Percentiles rank a stretch among this genome's conserved stretches.
These are phyloP conservation scores for Vanacampus margaritifer DNA, from an alignment of 2,113 vertebrate species.

Conservation along the genomic window DNA sequence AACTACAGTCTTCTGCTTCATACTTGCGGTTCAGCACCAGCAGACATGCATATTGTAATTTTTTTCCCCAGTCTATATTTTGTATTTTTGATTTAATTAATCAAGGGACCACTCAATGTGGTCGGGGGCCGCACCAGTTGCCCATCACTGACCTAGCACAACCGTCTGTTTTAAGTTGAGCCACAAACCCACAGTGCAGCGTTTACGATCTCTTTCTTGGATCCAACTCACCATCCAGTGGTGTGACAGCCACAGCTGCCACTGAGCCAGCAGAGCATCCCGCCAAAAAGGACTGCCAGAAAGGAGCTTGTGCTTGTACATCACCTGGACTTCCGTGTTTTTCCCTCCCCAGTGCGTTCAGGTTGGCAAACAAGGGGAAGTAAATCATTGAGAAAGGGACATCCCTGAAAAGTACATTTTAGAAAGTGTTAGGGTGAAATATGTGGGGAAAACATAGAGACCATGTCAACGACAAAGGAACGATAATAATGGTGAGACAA, in stretches of 20 bases:
- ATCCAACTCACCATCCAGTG: slow-evolving; percentile 68
- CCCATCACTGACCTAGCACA: neutral
- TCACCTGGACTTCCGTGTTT: slow-evolving; percentile 31
- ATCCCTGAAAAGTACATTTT: slow-evolving; percentile 58
- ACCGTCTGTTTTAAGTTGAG: neutral
- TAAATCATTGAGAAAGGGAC: slow-evolving; percentile 83
- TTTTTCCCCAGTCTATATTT: no score
- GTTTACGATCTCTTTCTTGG: neutral
- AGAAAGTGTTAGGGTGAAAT: neutral
- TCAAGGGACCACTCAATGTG: no score
- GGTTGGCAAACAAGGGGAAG: slow-evolving; percentile 82
- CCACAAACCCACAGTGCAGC: neutral
- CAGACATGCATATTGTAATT: no score
- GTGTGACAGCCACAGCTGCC: slow-evolving; percentile 80
- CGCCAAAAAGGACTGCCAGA: slow-evolving; percentile 76
- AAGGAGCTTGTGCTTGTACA: slow-evolving; percentile 60
- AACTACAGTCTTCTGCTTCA: no score
- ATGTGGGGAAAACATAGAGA: neutral
- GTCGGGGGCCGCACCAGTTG: no score
- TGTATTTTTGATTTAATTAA: no score
- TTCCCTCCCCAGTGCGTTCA: slow-evolving; percentile 69
- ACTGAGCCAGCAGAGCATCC: slow-evolving; percentile 72
- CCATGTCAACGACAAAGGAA: neutral
- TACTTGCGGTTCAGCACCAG: no score
- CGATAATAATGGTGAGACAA: neutral